Evolutionary conservation across 2,113 vertebrate genomes (phyloP).

Genomic region (Sigmodon hispidus): DNA sequence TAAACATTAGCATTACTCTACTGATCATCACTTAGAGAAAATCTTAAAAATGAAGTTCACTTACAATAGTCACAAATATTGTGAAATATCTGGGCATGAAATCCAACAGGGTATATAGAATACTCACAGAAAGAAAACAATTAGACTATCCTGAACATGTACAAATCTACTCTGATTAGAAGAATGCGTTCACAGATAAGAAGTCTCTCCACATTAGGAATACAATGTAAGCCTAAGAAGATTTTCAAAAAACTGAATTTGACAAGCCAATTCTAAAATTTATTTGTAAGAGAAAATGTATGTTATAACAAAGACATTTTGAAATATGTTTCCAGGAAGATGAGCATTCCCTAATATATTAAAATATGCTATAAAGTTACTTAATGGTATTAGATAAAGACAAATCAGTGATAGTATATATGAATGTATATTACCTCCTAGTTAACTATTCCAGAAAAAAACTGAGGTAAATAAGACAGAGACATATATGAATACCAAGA

Average conservation of each 20-base stretch:
- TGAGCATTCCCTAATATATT: neutral
- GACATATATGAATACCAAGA: neutral
- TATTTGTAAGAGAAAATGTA: constrained; percentile 14
- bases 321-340: neutral
- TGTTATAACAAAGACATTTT: constrained; percentile 44
- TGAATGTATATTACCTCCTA: neutral
- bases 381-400: neutral
- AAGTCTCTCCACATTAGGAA: neutral
- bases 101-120: neutral
- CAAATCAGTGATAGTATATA: neutral
- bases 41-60: constrained; percentile 19
- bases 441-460: neutral
- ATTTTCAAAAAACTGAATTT: constrained; percentile 27
- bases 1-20: neutral
- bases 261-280: constrained; percentile 48
- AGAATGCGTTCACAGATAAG: neutral
- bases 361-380: neutral
- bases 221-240: neutral
- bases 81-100: neutral
- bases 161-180: neutral
- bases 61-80: neutral
- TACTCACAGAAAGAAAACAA: neutral
- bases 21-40: neutral
- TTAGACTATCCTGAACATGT: neutral
- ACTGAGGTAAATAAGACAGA: constrained; percentile 8